Percentiles rank a stretch among this genome's conserved stretches.
phyloP scores from a whole-genome alignment of 2,797 vertebrate species.

The Oreonectes daqikongensis region DNA sequence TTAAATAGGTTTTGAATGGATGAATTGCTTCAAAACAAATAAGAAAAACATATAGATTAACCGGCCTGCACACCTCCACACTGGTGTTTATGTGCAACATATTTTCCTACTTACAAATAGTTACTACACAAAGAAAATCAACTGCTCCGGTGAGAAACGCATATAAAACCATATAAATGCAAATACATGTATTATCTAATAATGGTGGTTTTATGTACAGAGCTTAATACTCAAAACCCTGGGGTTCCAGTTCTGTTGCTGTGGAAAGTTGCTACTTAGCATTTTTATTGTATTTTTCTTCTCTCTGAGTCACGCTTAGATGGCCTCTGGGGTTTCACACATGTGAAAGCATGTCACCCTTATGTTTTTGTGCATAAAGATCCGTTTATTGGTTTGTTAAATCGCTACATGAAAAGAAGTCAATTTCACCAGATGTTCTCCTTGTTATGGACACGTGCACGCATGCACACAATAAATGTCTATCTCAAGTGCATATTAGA shows the following conservation, averaged over 20 bases:
- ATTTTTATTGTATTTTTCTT: conserved; percentile 7
- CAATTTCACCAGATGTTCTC: not conserved
- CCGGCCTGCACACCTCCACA: too few relatives aligned
- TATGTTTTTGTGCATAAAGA: not conserved
- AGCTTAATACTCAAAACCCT: not conserved
- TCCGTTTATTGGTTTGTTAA: not conserved
- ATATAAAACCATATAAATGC: not conserved
- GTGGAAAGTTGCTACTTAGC: not conserved
- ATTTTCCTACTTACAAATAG: too few relatives aligned
- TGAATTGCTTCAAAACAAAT: not conserved
- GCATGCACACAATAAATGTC: not conserved
- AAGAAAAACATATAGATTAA: too few relatives aligned
- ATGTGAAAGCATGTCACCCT: conserved; percentile 2
- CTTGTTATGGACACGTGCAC: not conserved
- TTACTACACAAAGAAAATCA: not conserved
- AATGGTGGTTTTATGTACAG: not conserved
- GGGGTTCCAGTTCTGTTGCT: not conserved
- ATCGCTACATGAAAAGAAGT: not conserved
- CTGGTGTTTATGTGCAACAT: too few relatives aligned
- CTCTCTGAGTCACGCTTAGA: not conserved
- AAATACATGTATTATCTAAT: conserved; percentile 1
- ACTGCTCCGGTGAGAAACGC: not conserved
- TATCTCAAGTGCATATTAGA: not conserved
- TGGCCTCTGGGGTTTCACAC: not conserved
- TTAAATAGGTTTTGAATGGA: not conserved